A percentile compares a stretch with the other conserved stretches of the same genome.
Conservation (phyloP, 2,797 vertebrate species). For the Platalea minor region DNA sequence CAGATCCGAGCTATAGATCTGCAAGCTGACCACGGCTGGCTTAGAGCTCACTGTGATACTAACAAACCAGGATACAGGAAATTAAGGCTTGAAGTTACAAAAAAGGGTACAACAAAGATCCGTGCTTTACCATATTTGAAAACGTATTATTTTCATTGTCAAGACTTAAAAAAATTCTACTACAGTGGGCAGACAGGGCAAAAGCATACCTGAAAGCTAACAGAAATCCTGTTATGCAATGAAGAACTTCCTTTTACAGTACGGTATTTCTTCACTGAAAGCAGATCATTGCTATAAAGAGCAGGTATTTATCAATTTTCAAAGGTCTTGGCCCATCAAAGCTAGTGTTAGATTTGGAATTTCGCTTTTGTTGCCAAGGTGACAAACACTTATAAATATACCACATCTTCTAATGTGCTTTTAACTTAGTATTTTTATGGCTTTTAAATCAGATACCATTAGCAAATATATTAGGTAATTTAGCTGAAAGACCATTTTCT, state of each 20-base stretch:
- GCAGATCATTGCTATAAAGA: slow-evolving; percentile 73
- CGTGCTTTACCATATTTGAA: neutral
- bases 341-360: slow-evolving; percentile 78
- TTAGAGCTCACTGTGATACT: neutral
- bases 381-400: slow-evolving; percentile 86
- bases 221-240: slow-evolving; percentile 32
- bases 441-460: slow-evolving; percentile 87
- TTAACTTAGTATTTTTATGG: slow-evolving; percentile 86
- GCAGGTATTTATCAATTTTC: slow-evolving; percentile 82
- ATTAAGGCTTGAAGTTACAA: neutral
- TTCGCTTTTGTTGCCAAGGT: slow-evolving; percentile 83
- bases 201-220: slow-evolving; percentile 41
- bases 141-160: slow-evolving; percentile 3
- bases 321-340: slow-evolving; percentile 82
- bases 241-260: slow-evolving; percentile 60
- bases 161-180: slow-evolving; percentile 1
- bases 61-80: neutral
- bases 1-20: neutral
- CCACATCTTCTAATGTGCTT: slow-evolving; percentile 83
- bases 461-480: slow-evolving; percentile 87
- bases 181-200: slow-evolving; percentile 17
- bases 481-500: slow-evolving; percentile 84
- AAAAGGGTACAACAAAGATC: neutral
- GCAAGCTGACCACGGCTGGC: neutral
- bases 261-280: slow-evolving; percentile 68